phyloP scores from a whole-genome alignment of 2,113 vertebrate genomes.

The Chitala chitala region DNA sequence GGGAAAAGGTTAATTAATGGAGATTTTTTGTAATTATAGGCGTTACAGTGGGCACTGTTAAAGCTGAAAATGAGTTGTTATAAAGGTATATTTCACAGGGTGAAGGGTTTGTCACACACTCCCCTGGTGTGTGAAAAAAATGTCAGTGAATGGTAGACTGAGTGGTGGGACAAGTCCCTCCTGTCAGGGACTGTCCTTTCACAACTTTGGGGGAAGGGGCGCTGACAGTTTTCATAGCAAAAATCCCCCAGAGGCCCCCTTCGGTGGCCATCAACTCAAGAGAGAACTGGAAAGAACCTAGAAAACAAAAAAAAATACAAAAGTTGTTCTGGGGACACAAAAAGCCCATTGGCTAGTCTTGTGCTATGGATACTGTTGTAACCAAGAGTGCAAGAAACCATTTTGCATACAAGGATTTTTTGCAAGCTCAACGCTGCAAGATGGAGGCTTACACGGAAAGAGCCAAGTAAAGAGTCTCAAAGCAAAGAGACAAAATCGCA shows the following conservation, averaged over 20 bases:
- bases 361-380: no score
- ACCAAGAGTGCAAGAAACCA: no score
- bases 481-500: not conserved
- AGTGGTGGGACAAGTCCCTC: not conserved
- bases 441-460: no score
- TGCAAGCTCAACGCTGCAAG: no score
- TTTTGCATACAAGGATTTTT: no score
- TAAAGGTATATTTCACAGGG: not conserved
- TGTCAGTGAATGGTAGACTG: not conserved
- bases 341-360: no score
- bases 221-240: not conserved
- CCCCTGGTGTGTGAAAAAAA: not conserved
- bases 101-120: not conserved
- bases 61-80: no score
- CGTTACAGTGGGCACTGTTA: no score
- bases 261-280: not conserved
- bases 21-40: no score
- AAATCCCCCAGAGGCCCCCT: slow-evolving; percentile 11
- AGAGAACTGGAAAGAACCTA: not conserved
- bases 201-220: not conserved
- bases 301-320: not conserved
- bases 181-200: not conserved
- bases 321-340: not conserved
- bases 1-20: no score
- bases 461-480: no score